Evolutionary conservation across 2,113 vertebrate genomes (phyloP).

Genomic region (Cryptotis parvus): DNA sequence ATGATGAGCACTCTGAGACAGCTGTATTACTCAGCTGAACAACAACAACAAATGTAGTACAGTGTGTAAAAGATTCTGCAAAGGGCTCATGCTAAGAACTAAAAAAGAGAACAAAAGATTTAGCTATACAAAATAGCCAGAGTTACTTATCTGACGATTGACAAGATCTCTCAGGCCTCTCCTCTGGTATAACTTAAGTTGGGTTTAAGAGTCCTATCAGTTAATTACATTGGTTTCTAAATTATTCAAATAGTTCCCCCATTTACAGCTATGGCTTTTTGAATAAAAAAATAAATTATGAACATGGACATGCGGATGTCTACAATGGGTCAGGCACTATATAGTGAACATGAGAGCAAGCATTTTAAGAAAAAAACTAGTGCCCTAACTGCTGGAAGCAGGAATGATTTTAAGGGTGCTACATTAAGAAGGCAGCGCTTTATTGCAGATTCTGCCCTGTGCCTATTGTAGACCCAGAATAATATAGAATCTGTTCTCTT

Average conservation of each 20-base stretch:
- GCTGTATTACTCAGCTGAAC: conserved; percentile 10
- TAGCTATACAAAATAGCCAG: conserved; percentile 45
- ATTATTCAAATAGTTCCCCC: conserved; percentile 16
- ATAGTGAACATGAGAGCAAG: conserved; percentile 13
- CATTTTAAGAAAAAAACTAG: conserved; percentile 49
- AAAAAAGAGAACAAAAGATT: conserved; percentile 37
- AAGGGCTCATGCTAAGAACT: conserved; percentile 48
- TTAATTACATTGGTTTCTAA: background rate
- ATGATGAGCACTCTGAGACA: conserved; percentile 45
- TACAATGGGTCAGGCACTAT: background rate
- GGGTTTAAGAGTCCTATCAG: conserved; percentile 1
- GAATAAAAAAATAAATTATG: conserved; percentile 38
- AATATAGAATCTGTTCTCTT: conserved; percentile 24
- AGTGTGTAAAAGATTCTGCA: conserved; percentile 42
- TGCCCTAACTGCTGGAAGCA: conserved; percentile 17
- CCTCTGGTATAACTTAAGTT: conserved; percentile 33
- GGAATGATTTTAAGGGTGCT: conserved; percentile 1
- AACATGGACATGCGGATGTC: background rate
- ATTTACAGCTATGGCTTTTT: background rate
- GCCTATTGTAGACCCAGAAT: conserved; percentile 3
- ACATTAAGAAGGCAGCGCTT: background rate
- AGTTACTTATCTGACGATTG: conserved; percentile 40
- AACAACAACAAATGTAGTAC: conserved; percentile 45
- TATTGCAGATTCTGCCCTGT: background rate
- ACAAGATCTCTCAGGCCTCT: conserved; percentile 47